Base-by-base conservation (phyloP, 1,140 invertebrate species). In the Zaprionus capensis region DNA sequence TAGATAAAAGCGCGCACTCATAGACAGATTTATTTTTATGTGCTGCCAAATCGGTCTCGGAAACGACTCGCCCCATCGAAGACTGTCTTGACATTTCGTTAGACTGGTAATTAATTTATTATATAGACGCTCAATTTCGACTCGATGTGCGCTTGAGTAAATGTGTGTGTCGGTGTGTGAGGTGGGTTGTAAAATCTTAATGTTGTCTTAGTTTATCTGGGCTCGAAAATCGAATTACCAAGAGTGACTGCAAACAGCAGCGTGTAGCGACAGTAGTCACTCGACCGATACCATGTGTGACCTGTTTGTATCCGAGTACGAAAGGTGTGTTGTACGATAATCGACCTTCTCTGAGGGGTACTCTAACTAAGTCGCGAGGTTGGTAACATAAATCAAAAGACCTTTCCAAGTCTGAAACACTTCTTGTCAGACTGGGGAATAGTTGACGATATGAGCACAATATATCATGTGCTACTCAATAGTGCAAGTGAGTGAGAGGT, bases 101-200 rank as follows among this genome's bases (percentile, higher is more conserved):
- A 70, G 81, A 80, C 76, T 70, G 71, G 81, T 79, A 88, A 84
- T 88, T 88, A 88, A 90, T 88, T 90, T 88, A 88, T 88, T 88
- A 75, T 90, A 73, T 76, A 74, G 22, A 28, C 77, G 69, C 49
- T 77, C 73, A 38, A 34, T 66, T 56, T 51, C 11, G 12, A 22
- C 11, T 22, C 9, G 12, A 7, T 20, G 17, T 49, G 7, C 15
- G 38, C 5, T 2, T 46, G n/a, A 7, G 15, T 46, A 6, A 1
- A 0, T 49, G 44, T 49, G 17, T 20, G n/a, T 49, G 44, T 49
- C 17, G 20, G 44, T 49, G 44, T 46, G 28, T 64, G 53, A 51
- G 56, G 59, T 65, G 81, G 85, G 85, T 75, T 90, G 81, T 90
- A 90, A 90, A 90, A 90, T 85, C 90, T 90, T 90, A 90, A 91